phyloP scores from a whole-genome alignment of 1,140 invertebrate genomes.

The Branchinecta lynchi region DNA sequence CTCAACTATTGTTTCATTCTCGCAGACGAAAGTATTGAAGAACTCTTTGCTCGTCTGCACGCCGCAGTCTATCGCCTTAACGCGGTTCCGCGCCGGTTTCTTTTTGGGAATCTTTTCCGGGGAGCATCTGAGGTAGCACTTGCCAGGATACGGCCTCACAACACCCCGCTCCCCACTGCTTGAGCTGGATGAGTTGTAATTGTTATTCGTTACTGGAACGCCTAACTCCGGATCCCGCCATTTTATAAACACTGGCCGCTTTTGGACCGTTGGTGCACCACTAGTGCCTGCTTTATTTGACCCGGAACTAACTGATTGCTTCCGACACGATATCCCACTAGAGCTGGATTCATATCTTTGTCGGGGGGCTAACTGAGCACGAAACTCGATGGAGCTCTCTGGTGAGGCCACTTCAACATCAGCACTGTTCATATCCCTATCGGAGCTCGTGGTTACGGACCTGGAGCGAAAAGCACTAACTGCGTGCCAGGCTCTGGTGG shows the following conservation, averaged over 20 bases:
- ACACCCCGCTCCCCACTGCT: background rate
- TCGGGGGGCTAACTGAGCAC: background rate
- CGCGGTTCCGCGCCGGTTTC: background rate
- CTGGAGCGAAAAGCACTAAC: background rate
- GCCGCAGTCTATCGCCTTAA: background rate
- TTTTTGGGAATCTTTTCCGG: background rate
- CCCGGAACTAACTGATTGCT: conserved; percentile 6
- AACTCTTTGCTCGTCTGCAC: conserved; percentile 3
- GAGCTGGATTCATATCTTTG: background rate
- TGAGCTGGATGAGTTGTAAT: background rate
- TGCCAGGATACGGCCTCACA: conserved; percentile 1
- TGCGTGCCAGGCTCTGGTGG: background rate
- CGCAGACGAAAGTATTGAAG: background rate
- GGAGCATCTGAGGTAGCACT: background rate
- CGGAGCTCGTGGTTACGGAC: background rate
- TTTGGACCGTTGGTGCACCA: background rate
- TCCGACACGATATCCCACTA: background rate
- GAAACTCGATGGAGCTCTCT: background rate
- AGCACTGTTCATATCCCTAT: background rate
- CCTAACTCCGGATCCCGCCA: conserved; percentile 4
- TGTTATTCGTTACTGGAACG: background rate
- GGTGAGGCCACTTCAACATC: background rate
- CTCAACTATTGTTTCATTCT: background rate
- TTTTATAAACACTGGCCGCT: background rate
- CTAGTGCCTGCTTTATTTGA: background rate